phyloP scores from a whole-genome alignment of 2,113 vertebrate species.

The Rhodinocichla rosea region DNA sequence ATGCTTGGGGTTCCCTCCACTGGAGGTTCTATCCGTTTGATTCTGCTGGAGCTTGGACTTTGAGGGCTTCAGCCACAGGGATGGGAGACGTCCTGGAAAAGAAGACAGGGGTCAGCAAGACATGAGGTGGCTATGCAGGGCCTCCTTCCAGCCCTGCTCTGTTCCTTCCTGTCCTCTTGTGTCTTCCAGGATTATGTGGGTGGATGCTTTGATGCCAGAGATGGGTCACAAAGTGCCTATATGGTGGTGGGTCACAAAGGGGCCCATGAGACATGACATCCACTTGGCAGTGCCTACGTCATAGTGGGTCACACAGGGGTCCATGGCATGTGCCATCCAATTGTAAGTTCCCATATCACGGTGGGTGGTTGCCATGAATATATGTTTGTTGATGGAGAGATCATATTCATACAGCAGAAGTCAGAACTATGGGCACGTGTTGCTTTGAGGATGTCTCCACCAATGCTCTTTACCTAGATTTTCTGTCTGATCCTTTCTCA shows the following conservation, averaged over 20 bases:
- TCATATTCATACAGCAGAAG: background rate
- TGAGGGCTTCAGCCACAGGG: background rate
- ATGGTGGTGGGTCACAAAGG: background rate
- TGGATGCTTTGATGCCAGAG: background rate
- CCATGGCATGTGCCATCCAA: background rate
- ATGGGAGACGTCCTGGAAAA: background rate
- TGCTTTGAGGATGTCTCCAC: background rate
- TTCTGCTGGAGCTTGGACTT: background rate
- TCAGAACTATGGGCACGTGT: background rate
- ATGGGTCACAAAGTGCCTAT: background rate
- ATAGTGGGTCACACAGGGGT: background rate
- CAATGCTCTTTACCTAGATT: background rate
- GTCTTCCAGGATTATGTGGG: fast-evolving
- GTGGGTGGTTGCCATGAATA: background rate
- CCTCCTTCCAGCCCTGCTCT: background rate
- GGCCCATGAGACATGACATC: background rate
- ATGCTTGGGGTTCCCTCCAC: background rate
- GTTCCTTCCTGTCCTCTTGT: background rate
- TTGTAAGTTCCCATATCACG: background rate
- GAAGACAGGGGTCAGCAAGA: background rate
- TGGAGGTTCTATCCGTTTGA: fast-evolving
- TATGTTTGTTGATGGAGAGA: background rate
- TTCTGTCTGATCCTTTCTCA: background rate
- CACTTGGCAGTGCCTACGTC: background rate
- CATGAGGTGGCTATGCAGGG: background rate